Percentiles rank a stretch among this genome's conserved stretches.
Conservation (phyloP, 2,113 vertebrate genomes). For the Castor canadensis region DNA sequence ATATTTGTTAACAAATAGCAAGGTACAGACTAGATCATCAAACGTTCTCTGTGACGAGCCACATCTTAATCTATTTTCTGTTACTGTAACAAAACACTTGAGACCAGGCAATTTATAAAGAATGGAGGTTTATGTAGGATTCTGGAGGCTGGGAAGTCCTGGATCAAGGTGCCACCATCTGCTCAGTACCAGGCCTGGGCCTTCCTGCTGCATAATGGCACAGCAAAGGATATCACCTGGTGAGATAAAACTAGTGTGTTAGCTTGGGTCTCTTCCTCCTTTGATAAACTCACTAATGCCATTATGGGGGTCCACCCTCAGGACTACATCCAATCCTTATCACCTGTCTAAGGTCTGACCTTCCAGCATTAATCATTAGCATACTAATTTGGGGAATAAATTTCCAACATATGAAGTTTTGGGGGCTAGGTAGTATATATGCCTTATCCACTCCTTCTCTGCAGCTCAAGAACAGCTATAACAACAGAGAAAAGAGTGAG, state of each 20-base stretch:
- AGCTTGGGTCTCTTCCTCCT: background rate
- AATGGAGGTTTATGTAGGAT: background rate
- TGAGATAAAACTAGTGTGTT: background rate
- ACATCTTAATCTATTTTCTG: background rate
- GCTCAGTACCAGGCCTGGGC: background rate
- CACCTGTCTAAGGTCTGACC: background rate
- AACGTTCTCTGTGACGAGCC: background rate
- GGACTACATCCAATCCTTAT: no score
- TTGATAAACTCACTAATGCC: background rate
- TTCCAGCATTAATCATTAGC: background rate
- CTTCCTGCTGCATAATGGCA: background rate
- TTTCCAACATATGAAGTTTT: background rate
- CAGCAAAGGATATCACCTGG: no score
- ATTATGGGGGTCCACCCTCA: background rate
- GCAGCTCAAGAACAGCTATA: no score
- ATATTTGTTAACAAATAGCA: background rate
- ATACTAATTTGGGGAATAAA: background rate
- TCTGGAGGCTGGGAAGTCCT: background rate
- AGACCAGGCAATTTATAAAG: background rate
- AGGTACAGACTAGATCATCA: background rate
- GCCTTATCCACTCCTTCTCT: background rate
- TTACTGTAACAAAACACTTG: background rate
- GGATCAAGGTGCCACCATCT: no score
- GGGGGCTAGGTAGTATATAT: no score
- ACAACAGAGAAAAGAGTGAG: background rate